Conservation (phyloP, 2,797 vertebrate species). For the Falco rusticolus region DNA sequence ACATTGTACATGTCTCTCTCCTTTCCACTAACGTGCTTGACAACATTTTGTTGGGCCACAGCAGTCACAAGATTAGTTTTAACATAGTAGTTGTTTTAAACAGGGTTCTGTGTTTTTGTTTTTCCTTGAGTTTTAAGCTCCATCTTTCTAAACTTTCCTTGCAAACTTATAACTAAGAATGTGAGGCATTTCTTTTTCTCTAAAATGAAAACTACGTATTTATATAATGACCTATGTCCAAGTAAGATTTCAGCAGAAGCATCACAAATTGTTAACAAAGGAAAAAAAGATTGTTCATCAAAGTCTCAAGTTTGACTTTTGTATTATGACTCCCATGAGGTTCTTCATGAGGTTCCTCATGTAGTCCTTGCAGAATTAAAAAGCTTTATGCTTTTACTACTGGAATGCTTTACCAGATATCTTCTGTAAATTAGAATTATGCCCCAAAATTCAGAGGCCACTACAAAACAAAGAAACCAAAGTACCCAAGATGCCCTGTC, state of each 20-base stretch:
- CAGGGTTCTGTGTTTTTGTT: background rate
- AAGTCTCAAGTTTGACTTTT: background rate
- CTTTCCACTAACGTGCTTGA: background rate
- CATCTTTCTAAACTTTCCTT: background rate
- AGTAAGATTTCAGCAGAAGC: background rate
- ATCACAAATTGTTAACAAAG: background rate
- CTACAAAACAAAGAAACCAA: background rate
- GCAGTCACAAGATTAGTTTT: background rate
- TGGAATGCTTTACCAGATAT: background rate
- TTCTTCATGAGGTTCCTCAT: background rate
- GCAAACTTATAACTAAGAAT: background rate
- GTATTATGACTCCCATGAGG: background rate
- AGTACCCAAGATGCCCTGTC: background rate
- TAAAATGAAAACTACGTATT: background rate
- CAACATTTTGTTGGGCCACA: background rate
- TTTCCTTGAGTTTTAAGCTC: background rate
- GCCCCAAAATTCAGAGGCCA: background rate
- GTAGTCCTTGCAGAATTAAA: background rate
- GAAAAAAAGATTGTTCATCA: background rate
- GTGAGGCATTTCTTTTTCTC: background rate
- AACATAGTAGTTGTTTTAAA: background rate
- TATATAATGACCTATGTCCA: background rate
- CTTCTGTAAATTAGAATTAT: background rate
- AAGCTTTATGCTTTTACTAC: background rate
- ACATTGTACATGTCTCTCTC: background rate